These are phyloP conservation scores for Drosophila bocqueti DNA, from an alignment of 1,140 invertebrate species.

Conservation along the genomic window DNA sequence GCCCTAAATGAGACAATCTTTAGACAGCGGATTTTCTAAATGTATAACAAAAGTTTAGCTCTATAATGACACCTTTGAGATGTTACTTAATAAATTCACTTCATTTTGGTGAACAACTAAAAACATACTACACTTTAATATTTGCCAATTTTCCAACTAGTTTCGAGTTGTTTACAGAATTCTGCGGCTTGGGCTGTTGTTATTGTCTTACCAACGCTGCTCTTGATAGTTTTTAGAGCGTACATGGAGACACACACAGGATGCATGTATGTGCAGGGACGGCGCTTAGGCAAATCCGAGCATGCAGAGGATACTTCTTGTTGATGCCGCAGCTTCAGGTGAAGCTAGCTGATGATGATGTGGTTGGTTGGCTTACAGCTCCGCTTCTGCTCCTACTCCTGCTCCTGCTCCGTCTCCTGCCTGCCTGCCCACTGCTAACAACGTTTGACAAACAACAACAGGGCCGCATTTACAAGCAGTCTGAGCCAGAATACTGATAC, in stretches of 20 bases:
- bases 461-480: conserved; percentile 23
- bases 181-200: background rate
- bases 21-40: background rate
- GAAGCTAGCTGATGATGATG: conserved; percentile 34
- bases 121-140: background rate
- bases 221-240: conserved; percentile 51
- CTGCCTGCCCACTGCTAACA: conserved; percentile 18
- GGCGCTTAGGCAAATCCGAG: conserved; percentile 34
- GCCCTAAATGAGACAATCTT: background rate
- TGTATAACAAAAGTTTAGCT: background rate
- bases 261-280: background rate
- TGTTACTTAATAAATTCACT: background rate
- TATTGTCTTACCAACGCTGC: conserved; percentile 33
- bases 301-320: conserved; percentile 20
- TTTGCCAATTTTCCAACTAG: background rate
- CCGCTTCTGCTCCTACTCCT: background rate
- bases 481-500: conserved; percentile 18
- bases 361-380: conserved; percentile 15
- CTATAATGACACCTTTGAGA: no score
- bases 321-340: conserved; percentile 10
- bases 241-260: conserved; percentile 2
- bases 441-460: conserved; percentile 51
- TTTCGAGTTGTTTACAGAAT: background rate
- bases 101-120: background rate
- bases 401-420: background rate